Base-by-base conservation (phyloP, 2,797 vertebrate species). In the Salmo trutta region DNA sequence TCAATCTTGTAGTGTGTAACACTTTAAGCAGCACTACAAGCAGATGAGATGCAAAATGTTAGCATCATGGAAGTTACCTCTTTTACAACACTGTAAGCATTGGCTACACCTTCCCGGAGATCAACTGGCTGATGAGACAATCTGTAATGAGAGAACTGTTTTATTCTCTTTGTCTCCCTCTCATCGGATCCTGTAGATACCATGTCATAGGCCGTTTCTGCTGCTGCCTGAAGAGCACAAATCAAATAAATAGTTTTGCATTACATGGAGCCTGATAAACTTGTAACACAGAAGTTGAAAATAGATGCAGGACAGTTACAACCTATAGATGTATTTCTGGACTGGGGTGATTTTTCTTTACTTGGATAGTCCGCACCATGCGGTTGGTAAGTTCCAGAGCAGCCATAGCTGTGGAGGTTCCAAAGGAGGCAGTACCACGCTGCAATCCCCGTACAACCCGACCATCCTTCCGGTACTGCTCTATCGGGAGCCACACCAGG, bases 201-300 rank as follows among this genome's bases (percentile, higher is more conserved):
- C 98, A 99, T 99, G 89, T 99, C 98, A 82, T 99, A 99, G 0
- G 98, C 97, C 0, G 97, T 99, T 93, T 99, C 98, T 79, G 98
- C 98, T 19, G 98, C 98, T 4, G 97, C 97, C 98, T 99, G 70
- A 21, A 86, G 79, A 31, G 77, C 53, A 74, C 2, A 65, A 65
- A 24, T 29, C 3, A 70, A 41, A 51, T 19, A 71, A 6, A 41
- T 19, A 2, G 19, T 21, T 10, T 15, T 71, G 24, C 5, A 52
- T 52, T 27, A 3, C 15, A 24, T 53, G 21, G 70, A 29, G n/a
- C 14, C 15, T 3, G 33, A 41, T 15, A 69, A 16, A 36, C 3
- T 36, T n/a, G 7, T 33, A 33, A 67, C 29, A 67, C 15, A 33
- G 3, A 33, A 27, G 31, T 33, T 31, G 65, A 67, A 67, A n/a